Evolutionary conservation across 2,888 invertebrate species (phyloP).

Genomic region (Toxonevra muliebris): DNA sequence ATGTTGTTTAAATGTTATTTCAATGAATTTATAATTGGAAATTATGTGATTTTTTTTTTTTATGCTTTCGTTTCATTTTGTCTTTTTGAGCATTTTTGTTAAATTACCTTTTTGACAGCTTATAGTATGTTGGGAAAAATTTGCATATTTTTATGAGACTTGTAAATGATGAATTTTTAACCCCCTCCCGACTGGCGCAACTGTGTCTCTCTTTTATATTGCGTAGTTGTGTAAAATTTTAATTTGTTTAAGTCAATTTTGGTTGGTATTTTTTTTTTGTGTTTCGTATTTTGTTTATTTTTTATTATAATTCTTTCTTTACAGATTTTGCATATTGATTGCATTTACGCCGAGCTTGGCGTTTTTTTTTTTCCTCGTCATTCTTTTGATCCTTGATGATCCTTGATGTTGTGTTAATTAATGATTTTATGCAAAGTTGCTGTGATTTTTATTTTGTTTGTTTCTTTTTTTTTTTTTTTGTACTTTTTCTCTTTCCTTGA

Average conservation of each 20-base stretch:
- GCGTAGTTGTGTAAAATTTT: no score
- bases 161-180: no score
- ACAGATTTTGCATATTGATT: conserved; percentile 19
- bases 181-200: neutral
- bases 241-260: neutral
- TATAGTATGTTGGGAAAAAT: conserved; percentile 34
- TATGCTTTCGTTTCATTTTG: conserved; percentile 21
- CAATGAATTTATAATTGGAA: conserved; percentile 50
- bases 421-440: conserved; percentile 55
- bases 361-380: conserved; percentile 28
- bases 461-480: conserved; percentile 32
- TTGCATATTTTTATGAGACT: conserved; percentile 40
- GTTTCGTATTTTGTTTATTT: conserved; percentile 3
- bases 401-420: conserved; percentile 48
- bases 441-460: conserved; percentile 22
- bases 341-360: neutral
- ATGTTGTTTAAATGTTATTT: conserved; percentile 43
- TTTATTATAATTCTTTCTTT: neutral
- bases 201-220: neutral
- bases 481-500: conserved; percentile 11
- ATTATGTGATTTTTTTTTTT: conserved; percentile 40
- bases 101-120: conserved; percentile 43
- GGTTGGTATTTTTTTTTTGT: conserved; percentile 9
- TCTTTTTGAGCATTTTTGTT: conserved; percentile 34
- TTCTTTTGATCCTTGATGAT: conserved; percentile 22